These are phyloP conservation scores for Saguinus imperator DNA, from an alignment of 2,113 vertebrate species.

Conservation along the genomic window DNA sequence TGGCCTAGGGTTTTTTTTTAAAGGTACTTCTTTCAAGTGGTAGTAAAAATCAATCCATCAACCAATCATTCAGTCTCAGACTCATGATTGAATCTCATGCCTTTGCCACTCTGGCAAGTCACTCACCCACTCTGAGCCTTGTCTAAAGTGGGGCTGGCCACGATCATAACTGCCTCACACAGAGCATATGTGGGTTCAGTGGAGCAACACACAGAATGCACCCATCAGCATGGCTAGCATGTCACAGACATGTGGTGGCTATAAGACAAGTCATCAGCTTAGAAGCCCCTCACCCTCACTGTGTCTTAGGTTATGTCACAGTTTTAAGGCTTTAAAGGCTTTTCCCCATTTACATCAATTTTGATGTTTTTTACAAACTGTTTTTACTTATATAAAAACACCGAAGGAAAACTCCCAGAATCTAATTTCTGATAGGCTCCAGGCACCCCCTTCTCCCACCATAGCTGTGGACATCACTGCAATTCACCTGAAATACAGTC, in stretches of 20 bases:
- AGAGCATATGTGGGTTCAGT: not conserved
- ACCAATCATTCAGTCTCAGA: not conserved
- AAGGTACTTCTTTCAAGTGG: not conserved
- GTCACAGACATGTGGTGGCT: rapidly evolving
- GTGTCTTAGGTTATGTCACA: not conserved
- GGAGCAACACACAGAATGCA: not conserved
- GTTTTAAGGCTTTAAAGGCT: not conserved
- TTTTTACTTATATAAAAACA: slow-evolving; percentile 10
- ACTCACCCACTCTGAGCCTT: not conserved
- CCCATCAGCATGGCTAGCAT: rapidly evolving
- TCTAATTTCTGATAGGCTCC: not conserved
- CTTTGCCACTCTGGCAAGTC: not conserved
- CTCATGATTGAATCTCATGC: not conserved
- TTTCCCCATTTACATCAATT: not conserved
- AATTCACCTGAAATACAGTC: not conserved
- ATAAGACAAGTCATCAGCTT: not conserved
- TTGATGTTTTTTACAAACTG: not conserved
- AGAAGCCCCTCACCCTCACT: not conserved
- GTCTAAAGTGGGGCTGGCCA: not conserved
- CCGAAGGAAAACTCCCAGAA: not conserved
- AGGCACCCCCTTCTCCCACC: not conserved
- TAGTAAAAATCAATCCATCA: slow-evolving; percentile 17
- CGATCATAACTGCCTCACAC: rapidly evolving
- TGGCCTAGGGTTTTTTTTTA: not conserved
- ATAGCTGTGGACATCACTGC: not conserved